Base-by-base conservation (phyloP, 1,140 invertebrate genomes). In the Drosophila grimshawi region DNA sequence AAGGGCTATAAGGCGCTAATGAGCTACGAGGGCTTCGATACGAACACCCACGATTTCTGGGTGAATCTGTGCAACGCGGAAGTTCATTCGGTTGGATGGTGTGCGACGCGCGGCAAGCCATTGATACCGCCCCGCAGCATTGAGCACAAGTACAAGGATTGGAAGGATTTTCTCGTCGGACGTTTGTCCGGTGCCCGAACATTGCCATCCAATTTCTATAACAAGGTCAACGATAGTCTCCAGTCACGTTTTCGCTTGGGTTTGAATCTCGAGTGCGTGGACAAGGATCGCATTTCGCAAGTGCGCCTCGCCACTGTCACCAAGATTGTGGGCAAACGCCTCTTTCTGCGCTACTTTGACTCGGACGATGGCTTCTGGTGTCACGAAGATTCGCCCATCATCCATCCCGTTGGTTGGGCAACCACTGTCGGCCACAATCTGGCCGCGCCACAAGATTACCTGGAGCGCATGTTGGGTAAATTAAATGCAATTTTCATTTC, bases 361-460 rank as follows among this genome's bases (percentile, higher is more conserved):
- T 95, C 96, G 55, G 96, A 96, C 82, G 94, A 95, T 86, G 97
- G 96, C 5, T 99, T 99, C 93, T 99, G 98, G 98, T 99, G 97
- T 88, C 98, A 99, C 80, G 97, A 98, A 92, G 96, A 98, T 90
- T 98, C 98, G 0, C 96, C 97, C 0, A 94, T 99, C 4, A 97
- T 99, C 70, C 98, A 99, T 93, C 97, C 97, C 3, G 96, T 98
- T 3, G 98, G 98, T 10, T 99, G 98, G 98, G 97, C 98, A 92
- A 96, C 92, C 92, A 96, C 82, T 95, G 97, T 92, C 1, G 98
- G 98, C 0, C 98, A 99, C 89, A 95, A 95, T 46, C 93, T 99
- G 7, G 95, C 96, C 52, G 97, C 97, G 0, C 96, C 97, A 11
- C 93, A 95, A 39, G 95, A 95, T 52, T 98, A 98, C 91, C 92